Base-by-base conservation (phyloP, 2,888 invertebrate genomes). In the Macrophya alboannulata region DNA sequence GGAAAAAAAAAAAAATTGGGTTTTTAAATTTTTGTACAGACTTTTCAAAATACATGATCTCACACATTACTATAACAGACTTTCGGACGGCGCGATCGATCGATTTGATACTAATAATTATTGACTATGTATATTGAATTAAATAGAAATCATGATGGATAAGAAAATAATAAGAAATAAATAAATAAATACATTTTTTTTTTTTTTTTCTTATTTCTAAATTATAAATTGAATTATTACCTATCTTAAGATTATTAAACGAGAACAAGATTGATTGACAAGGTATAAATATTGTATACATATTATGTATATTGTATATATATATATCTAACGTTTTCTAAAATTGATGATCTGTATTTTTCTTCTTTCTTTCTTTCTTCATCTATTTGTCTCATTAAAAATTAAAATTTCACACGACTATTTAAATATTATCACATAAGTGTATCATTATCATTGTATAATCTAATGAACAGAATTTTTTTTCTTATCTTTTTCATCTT, bases 11-110 rank as follows among this genome's bases (percentile, higher is more conserved):
- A 77, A 25, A 5, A 43, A 21, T 43, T 43, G 40, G n/a, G 43
- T 81, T 59, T 81, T 40, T 12, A 81, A 81, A 81, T 81, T 81
- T 62, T 81, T 81, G 81, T 81, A 81, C 62, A 81, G 81, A 15
- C 81, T 81, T 81, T 81, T 81, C 81, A 21, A 31, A 40, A 62
- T 43, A 81, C 81, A 81, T 81, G 81, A 81, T 81, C 81, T 81
- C 81, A 62, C 62, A 81, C 17, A 31, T 55, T n/a, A 77, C 37
- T 55, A 10, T 45, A 45, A 74, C 62, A 51, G 51, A 77, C 40
- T 81, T 81, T 81, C 62, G 81, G 40, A 81, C 40, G 40, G 43
- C 43, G 81, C 81, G 81, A 81, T 55, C 51, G 77, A 59, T 62
- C 81, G 21, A 81, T 81, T 62, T 81, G 81, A 81, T 62, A 81